Evolutionary conservation across 2,888 invertebrate genomes (phyloP).

Genomic region (Heliconius ethilla): DNA sequence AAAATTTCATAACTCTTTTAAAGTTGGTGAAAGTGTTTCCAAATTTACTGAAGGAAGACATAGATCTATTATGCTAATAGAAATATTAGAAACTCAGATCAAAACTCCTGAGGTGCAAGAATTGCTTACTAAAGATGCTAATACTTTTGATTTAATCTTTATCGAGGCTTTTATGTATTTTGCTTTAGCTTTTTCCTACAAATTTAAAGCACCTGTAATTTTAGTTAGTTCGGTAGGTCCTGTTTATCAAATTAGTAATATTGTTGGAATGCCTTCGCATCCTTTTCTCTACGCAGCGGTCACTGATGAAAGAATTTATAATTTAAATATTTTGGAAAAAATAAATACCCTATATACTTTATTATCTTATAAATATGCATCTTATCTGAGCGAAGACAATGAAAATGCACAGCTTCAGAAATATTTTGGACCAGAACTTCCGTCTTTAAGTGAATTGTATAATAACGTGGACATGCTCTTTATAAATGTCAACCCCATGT

Average conservation of each 20-base stretch:
- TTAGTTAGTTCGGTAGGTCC: slow-evolving; percentile 52
- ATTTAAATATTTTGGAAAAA: slow-evolving; percentile 53
- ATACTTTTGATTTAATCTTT: slow-evolving; percentile 53
- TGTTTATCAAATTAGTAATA: slow-evolving; percentile 31
- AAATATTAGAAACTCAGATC: slow-evolving; percentile 46
- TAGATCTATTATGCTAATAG: neutral
- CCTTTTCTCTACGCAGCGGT: slow-evolving; percentile 45
- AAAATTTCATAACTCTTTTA: slow-evolving; percentile 8
- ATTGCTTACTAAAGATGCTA: slow-evolving; percentile 37
- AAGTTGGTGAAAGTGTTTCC: slow-evolving; percentile 10
- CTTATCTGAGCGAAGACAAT: slow-evolving; percentile 10
- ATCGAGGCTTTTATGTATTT: slow-evolving; percentile 49
- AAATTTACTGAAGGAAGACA: slow-evolving; percentile 16
- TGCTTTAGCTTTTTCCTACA: slow-evolving; percentile 47
- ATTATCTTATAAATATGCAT: slow-evolving; percentile 33
- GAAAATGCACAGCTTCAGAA: slow-evolving; percentile 47
- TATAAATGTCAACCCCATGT: slow-evolving; percentile 65
- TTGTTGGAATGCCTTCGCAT: slow-evolving; percentile 49
- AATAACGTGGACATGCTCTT: slow-evolving; percentile 64
- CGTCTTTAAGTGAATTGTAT: slow-evolving; percentile 48
- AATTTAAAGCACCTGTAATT: slow-evolving; percentile 53
- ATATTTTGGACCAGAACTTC: slow-evolving; percentile 52
- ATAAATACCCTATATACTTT: slow-evolving; percentile 45
- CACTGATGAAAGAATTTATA: slow-evolving; percentile 29
- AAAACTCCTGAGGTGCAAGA: slow-evolving; percentile 40